Base-by-base conservation (phyloP, 2,888 invertebrate species). In the Diogma glabrata region DNA sequence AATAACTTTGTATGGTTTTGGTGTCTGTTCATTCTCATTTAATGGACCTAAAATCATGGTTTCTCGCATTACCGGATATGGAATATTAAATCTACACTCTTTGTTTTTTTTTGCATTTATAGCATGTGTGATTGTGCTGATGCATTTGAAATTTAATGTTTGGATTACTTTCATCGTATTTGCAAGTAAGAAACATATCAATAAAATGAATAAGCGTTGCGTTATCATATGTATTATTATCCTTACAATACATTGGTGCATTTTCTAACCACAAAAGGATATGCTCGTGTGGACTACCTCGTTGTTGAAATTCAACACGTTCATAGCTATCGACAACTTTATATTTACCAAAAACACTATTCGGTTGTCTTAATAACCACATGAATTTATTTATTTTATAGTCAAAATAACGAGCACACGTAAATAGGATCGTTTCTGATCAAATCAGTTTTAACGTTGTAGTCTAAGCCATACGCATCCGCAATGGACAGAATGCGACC, bases 281-380 rank as follows among this genome's bases (percentile, higher is more conserved):
- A 19, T 56, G 56, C 43, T 54, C 54, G 33, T 56, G 59, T 26
- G 54, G 55, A 17, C 57, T 57, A 8, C 59, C 60, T 45, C 60
- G 51, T 24, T 56, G 52, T 56, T 60, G 61, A 49, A 58, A 58
- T 54, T 61, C 60, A 19, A 60, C 54, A 24, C 58, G 51, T 20
- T 51, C 16, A 47, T 57, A 56, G 24, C 48, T 53, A 47, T 59
- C 54, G 47, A 47, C 24, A 3, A 52, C 38, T 23, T 47, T 2
- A 53, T 53, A 40, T 43, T 54, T 22, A 46, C 53, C 49, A 52
- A 58, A 54, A 49, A 53, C 40, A 26, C 54, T 52, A 50, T 50
- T 46, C 23, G 23, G 28, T 26, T 26, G 28, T 9, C 28, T 26
- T 26, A 26, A 10, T 26, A 26, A 26, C 7, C 10, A 26, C 28